Evolutionary conservation across 2,113 vertebrate species (phyloP).

Genomic region (Sorex fumeus): DNA sequence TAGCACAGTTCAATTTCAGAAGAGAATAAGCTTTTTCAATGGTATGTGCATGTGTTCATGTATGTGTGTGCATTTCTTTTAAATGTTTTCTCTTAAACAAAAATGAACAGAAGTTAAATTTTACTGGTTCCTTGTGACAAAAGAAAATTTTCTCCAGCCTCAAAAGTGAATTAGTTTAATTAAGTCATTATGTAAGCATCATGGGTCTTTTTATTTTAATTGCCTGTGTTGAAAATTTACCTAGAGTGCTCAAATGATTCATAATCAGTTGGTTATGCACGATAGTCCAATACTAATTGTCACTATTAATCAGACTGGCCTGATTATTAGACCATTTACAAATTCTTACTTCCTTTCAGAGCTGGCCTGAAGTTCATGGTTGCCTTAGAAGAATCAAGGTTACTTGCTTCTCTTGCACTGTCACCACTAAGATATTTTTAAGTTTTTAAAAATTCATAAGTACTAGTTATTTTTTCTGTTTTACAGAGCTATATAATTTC

Average conservation of each 20-base stretch:
- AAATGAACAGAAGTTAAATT: constrained; percentile 70
- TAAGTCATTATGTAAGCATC: constrained; percentile 84
- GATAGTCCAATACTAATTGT: constrained; percentile 82
- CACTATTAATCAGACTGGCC: constrained; percentile 82
- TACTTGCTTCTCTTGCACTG: constrained; percentile 54
- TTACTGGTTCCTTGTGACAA: constrained; percentile 42
- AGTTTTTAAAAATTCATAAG: constrained; percentile 69
- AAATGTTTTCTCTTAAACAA: constrained; percentile 63
- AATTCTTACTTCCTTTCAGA: constrained; percentile 72
- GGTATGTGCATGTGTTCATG: background rate
- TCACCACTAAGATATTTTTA: constrained; percentile 37
- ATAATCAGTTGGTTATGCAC: constrained; percentile 84
- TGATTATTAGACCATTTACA: constrained; percentile 77
- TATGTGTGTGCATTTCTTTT: constrained; percentile 6
- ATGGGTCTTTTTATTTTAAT: constrained; percentile 83
- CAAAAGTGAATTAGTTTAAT: constrained; percentile 81
- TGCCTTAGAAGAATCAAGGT: constrained; percentile 70
- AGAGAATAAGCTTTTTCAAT: constrained; percentile 55
- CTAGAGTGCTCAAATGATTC: constrained; percentile 83
- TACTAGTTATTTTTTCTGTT: constrained; percentile 67
- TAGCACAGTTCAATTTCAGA: constrained; percentile 47
- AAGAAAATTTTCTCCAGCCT: constrained; percentile 73
- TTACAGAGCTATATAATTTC: constrained; percentile 64
- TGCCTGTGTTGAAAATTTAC: constrained; percentile 85
- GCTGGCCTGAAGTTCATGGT: constrained; percentile 56